Evolutionary conservation across 2,888 invertebrate genomes (phyloP), one percentile per base, ranked within the genome.

Genomic region (Chymomyza fuscimana): DNA sequence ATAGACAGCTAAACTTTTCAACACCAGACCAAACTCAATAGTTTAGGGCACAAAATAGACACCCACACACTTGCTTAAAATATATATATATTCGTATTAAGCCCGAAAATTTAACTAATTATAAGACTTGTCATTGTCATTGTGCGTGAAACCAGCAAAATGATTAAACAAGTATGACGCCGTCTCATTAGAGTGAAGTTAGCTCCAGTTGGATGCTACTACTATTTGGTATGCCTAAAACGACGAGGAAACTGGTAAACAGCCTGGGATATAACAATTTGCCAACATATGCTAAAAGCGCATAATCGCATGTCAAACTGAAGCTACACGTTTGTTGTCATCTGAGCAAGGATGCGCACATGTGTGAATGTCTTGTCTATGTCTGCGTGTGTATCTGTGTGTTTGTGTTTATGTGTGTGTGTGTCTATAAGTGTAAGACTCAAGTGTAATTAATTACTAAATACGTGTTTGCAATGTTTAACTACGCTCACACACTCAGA

Each of bases 391-490:
- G 64, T 40, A 50, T 46, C 5, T 67, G 9, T 68, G 19, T 25
- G 12, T 32, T 4, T 32, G 32, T 60, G 36, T 60, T 22, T 60
- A 25, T 54, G 46, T 62, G 32, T 60, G 52, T 60, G 65, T 63
- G 65, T 69, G 61, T 69, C 2, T 16, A 3, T 54, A 54, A 54
- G 54, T 54, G 16, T 54, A 32, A 59, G 85, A 67, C 72, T 72
- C 78, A 84, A 81, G 70, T 79, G 79, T 80, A 86, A 86, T 86
- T 88, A 86, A 86, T 88, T 87, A 77, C 88, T 77, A 77, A 87
- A 76, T 77, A 82, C 80, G 77, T 85, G 77, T 77, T 69, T 72
- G 74, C 72, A 74, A 69, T 73, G 66, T 62, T 65, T 58, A 72
- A 64, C 64, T 63, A 59, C 36, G 46, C 46, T 69, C 59, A 60